A percentile compares a stretch with the other conserved stretches of the same genome.
These are phyloP conservation scores for Agrochola lota DNA, from an alignment of 2,888 invertebrate genomes.

Conservation along the genomic window DNA sequence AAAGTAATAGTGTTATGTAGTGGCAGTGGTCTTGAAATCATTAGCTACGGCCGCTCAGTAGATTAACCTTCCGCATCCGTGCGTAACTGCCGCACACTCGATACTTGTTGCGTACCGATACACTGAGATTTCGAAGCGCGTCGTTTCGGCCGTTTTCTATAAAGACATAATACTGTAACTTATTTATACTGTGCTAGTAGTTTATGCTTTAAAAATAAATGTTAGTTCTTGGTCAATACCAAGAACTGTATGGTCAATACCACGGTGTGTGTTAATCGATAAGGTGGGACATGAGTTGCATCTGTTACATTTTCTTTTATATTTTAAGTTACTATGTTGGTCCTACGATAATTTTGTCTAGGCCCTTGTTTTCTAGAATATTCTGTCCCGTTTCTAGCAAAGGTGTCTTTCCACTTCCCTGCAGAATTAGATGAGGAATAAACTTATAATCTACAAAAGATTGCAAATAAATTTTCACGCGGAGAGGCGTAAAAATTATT, in stretches of 20 bases:
- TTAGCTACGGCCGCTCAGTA: too few species aligned
- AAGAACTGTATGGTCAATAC: not conserved
- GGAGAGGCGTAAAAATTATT: too few species aligned
- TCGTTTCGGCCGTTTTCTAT: too few species aligned
- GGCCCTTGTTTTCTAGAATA: not conserved
- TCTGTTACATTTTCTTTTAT: not conserved
- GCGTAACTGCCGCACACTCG: too few species aligned
- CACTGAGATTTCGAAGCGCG: too few species aligned
- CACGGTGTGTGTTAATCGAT: not conserved
- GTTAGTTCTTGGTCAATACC: conserved; percentile 15
- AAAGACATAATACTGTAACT: too few species aligned
- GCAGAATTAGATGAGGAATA: not conserved
- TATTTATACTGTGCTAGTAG: too few species aligned
- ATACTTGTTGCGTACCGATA: too few species aligned
- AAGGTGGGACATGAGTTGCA: not conserved
- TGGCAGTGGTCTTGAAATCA: too few species aligned
- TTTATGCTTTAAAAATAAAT: conserved; percentile 12
- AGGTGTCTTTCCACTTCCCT: not conserved
- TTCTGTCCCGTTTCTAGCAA: not conserved
- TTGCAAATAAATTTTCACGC: too few species aligned
- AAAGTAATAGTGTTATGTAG: too few species aligned
- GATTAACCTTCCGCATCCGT: too few species aligned
- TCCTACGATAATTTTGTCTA: not conserved
- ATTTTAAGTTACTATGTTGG: not conserved
- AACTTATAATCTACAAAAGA: not conserved